These are phyloP conservation scores for Coelogynopora nodosa DNA, from an alignment of 2,888 invertebrate species.

Conservation along the genomic window DNA sequence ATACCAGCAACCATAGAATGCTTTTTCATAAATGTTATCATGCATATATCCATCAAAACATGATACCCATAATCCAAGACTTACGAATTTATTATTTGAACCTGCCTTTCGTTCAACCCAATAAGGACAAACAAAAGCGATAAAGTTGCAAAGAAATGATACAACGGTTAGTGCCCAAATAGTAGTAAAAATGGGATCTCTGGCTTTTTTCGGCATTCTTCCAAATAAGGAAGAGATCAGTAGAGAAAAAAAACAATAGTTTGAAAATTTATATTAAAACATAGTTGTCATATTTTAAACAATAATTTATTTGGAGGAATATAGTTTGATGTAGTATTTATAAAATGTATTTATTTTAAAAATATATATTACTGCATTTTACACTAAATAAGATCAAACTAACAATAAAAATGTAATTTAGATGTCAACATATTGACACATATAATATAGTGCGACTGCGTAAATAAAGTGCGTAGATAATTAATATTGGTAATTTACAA, in stretches of 20 bases:
- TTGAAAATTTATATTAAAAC: background rate
- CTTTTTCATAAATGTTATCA: constrained; percentile 79
- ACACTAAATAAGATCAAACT: no score
- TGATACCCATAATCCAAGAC: constrained; percentile 89
- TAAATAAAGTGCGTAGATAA: no score
- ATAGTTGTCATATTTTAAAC: no score
- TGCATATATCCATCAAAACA: constrained; percentile 81
- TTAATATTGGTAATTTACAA: no score
- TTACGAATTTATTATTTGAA: constrained; percentile 75
- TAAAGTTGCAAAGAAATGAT: constrained; percentile 75
- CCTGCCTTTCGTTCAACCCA: constrained; percentile 76
- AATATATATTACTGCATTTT: no score
- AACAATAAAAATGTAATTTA: no score
- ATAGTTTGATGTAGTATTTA: no score
- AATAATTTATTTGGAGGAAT: no score
- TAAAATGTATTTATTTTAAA: no score
- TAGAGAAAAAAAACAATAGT: background rate
- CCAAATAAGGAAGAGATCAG: background rate
- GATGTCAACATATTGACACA: no score
- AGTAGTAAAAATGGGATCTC: background rate
- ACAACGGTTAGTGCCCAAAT: constrained; percentile 55
- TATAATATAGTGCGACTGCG: no score
- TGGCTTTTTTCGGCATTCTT: background rate
- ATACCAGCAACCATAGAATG: constrained; percentile 95
- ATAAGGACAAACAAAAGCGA: constrained; percentile 85